Evolutionary conservation across 2,888 invertebrate genomes (phyloP).

Genomic region (Harpagoxenus sublaevis): DNA sequence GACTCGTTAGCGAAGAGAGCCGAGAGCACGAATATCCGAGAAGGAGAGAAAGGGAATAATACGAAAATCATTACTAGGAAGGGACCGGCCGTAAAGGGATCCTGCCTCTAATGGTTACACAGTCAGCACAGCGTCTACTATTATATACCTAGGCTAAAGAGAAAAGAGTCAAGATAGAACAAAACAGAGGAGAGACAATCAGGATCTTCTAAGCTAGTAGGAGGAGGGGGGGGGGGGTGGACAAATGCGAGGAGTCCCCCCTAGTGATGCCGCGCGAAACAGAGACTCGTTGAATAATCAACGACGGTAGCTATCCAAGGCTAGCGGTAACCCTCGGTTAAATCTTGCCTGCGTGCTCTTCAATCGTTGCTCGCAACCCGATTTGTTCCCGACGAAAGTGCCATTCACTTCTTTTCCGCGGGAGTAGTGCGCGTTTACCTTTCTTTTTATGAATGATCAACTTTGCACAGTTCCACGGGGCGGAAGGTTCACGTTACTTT

Average conservation of each 20-base stretch:
- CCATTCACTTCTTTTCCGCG: constrained; percentile 39
- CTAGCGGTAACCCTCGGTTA: constrained; percentile 49
- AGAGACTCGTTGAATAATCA: constrained; percentile 74
- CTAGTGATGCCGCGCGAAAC: constrained; percentile 61
- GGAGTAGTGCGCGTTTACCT: not conserved
- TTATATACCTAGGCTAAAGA: constrained; percentile 22
- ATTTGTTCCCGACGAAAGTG: constrained; percentile 53
- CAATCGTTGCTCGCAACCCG: constrained; percentile 14
- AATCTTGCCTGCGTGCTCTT: constrained; percentile 36
- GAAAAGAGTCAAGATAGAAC: constrained; percentile 33
- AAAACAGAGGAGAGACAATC: constrained; percentile 26
- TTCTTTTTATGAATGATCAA: constrained; percentile 14
- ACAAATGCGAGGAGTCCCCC: not conserved
- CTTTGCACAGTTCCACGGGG: not conserved
- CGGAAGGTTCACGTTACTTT: not conserved
- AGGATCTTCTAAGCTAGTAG: constrained; percentile 22
- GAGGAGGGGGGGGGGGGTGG: not conserved
- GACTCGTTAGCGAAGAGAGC: constrained; percentile 16
- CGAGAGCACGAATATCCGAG: constrained; percentile 3
- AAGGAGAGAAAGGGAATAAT: constrained; percentile 49
- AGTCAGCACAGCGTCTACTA: constrained; percentile 13
- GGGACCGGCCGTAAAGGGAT: constrained; percentile 41
- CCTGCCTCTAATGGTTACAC: constrained; percentile 45
- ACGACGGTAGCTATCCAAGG: constrained; percentile 59
- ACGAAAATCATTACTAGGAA: constrained; percentile 52